These are phyloP conservation scores for Acanthoscelides obtectus DNA, from an alignment of 2,888 invertebrate genomes.

Conservation along the genomic window DNA sequence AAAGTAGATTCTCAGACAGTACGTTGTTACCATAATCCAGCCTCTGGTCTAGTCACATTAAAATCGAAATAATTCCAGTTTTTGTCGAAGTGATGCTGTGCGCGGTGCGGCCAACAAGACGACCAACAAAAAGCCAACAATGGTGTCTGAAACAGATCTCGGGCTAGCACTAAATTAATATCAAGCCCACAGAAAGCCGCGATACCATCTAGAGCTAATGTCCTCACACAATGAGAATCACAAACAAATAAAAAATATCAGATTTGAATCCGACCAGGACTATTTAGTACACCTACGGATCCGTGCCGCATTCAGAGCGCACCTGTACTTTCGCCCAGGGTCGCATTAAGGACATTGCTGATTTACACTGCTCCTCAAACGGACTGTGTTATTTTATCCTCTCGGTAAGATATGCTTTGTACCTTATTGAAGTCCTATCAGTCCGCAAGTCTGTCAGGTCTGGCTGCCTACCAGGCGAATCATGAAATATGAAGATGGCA, in stretches of 20 bases:
- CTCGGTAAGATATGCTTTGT: too few species aligned
- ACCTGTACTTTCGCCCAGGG: constrained; percentile 33
- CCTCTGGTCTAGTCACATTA: background rate
- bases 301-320: constrained; percentile 32
- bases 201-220: constrained; percentile 46
- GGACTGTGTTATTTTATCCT: too few species aligned
- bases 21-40: background rate
- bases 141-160: constrained; percentile 36
- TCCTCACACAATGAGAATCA: constrained; percentile 47
- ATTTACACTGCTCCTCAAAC: too few species aligned
- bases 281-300: constrained; percentile 48
- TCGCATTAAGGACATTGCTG: constrained; percentile 10
- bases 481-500: too few species aligned
- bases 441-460: too few species aligned
- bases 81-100: background rate
- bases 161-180: constrained; percentile 44
- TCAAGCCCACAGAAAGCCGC: constrained; percentile 40
- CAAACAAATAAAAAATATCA: constrained; percentile 43
- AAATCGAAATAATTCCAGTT: background rate
- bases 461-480: too few species aligned
- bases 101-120: background rate
- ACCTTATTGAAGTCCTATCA: too few species aligned
- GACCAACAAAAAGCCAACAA: constrained; percentile 10
- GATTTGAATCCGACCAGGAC: constrained; percentile 46
- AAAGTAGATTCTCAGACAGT: too few species aligned